phyloP scores from a whole-genome alignment of 2,888 invertebrate species.

The Oscheius sp. region DNA sequence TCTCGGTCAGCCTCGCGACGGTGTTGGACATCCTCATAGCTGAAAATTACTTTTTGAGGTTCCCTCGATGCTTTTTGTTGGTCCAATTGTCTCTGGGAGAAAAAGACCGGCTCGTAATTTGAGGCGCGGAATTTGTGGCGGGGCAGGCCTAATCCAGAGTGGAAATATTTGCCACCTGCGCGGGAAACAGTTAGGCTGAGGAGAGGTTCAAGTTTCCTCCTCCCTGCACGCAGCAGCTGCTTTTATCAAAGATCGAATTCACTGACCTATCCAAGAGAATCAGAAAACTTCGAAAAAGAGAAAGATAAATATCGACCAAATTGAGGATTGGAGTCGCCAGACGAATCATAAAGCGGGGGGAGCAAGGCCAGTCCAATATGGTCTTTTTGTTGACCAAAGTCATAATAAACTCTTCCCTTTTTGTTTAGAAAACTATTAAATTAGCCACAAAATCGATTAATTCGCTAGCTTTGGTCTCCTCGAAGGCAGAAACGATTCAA shows the following conservation, averaged over 20 bases:
- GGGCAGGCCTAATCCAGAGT: conserved; percentile 18
- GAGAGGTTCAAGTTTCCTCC: no score
- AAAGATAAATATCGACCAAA: not conserved
- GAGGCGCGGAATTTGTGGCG: not conserved
- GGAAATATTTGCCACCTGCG: conserved; percentile 29
- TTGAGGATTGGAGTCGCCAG: not conserved
- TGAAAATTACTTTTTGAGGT: conserved; percentile 35
- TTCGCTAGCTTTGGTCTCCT: no score
- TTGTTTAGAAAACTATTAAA: not conserved
- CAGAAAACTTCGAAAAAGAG: not conserved
- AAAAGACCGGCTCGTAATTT: conserved; percentile 28
- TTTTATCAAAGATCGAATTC: no score
- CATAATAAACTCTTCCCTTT: not conserved
- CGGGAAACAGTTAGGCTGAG: no score
- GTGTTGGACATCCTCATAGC: conserved; percentile 68
- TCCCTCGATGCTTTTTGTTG: no score
- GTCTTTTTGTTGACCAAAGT: no score
- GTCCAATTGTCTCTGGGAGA: conserved; percentile 1
- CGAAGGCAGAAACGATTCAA: no score
- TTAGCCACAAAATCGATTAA: no score
- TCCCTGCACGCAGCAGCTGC: no score
- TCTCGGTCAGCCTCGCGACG: conserved; percentile 67
- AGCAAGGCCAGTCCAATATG: no score
- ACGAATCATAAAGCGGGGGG: no score
- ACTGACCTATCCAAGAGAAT: not conserved